Evolutionary conservation across 2,888 invertebrate species (phyloP).

Genomic region (Drosophila eohydei): DNA sequence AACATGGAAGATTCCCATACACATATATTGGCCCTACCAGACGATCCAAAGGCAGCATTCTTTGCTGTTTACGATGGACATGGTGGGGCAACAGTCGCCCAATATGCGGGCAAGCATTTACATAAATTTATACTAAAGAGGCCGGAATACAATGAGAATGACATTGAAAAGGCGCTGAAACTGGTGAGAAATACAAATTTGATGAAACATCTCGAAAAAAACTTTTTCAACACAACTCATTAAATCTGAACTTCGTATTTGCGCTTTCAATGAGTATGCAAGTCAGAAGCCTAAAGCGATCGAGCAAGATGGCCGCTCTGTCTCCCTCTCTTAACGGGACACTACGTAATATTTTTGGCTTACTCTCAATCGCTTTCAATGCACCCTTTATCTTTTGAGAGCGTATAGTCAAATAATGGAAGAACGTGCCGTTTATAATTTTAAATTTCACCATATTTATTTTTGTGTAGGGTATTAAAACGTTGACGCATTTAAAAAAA

Average conservation of each 20-base stretch:
- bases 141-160: conserved; percentile 90
- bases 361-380: neutral
- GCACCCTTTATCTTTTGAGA: neutral
- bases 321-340: neutral
- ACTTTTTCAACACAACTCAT: neutral
- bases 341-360: neutral
- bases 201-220: neutral
- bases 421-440: neutral
- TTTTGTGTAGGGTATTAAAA: neutral
- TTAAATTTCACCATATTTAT: no score
- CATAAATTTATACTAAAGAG: conserved; percentile 95
- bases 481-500: neutral
- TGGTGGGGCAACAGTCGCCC: conserved; percentile 94
- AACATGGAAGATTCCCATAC: conserved; percentile 99
- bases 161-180: conserved; percentile 93
- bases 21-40: conserved; percentile 95
- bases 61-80: conserved; percentile 95
- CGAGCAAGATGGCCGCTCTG: neutral
- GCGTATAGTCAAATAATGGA: neutral
- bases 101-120: conserved; percentile 97
- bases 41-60: conserved; percentile 96
- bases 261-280: neutral
- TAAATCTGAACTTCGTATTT: neutral
- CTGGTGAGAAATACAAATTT: conserved; percentile 86
- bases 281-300: neutral